These are phyloP conservation scores for Macrotis lagotis DNA, from an alignment of 2,113 vertebrate species.

Conservation along the genomic window DNA sequence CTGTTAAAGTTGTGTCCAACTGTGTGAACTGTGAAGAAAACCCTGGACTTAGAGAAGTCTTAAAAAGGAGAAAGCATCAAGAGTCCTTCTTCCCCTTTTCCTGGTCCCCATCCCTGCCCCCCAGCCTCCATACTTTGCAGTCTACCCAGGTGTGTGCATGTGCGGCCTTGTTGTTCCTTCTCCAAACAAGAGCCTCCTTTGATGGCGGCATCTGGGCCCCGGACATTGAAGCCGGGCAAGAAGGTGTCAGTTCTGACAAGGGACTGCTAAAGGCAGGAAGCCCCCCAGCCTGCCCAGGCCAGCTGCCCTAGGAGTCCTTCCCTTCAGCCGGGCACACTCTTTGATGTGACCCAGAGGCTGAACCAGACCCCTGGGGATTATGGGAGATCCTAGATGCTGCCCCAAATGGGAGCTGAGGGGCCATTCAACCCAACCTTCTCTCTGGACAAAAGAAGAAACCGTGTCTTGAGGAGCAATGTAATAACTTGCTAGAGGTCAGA, in stretches of 20 bases:
- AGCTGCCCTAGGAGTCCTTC: neutral
- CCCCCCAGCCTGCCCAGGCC: slow-evolving; percentile 17
- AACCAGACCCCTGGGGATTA: neutral
- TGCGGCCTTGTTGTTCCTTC: neutral
- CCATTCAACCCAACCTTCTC: neutral
- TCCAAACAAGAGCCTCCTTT: neutral
- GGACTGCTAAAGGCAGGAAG: neutral
- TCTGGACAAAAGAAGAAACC: neutral
- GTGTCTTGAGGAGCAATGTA: neutral
- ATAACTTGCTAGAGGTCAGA: neutral
- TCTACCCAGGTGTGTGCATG: neutral
- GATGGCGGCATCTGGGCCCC: neutral
- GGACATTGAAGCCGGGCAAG: neutral
- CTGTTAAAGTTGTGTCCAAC: neutral
- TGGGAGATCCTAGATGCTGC: neutral
- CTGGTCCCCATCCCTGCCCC: neutral
- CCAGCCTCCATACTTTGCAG: neutral
- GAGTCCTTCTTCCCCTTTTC: neutral
- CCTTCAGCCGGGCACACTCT: neutral
- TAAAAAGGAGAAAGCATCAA: neutral
- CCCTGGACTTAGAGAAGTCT: neutral
- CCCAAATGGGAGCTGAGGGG: neutral
- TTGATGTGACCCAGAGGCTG: neutral
- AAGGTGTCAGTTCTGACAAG: neutral
- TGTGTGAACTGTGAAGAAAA: neutral